These are phyloP conservation scores for Sinocyclocheilus rhinocerous DNA, from an alignment of 2,113 vertebrate genomes.

Conservation along the genomic window DNA sequence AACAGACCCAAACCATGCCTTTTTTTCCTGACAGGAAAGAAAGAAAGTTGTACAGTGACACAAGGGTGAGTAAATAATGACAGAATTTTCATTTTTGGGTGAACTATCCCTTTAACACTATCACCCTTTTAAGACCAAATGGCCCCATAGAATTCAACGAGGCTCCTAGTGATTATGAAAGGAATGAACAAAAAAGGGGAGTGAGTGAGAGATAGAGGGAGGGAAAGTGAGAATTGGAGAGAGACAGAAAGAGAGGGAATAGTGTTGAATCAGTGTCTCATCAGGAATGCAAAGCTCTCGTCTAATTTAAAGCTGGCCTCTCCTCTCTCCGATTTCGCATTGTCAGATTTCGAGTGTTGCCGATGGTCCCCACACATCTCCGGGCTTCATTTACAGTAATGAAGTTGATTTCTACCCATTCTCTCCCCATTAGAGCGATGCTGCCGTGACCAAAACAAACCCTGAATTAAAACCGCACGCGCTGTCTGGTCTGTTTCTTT, in stretches of 20 bases:
- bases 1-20: not conserved
- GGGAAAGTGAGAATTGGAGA: not conserved
- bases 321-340: constrained; percentile 12
- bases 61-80: not conserved
- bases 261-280: constrained; percentile 35
- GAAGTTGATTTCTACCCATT: constrained; percentile 34
- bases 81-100: not conserved
- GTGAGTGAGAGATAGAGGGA: constrained; percentile 15
- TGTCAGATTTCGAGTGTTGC: not conserved
- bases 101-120: constrained; percentile 44
- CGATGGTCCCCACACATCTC: constrained; percentile 26
- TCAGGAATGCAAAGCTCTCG: constrained; percentile 37
- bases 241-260: constrained; percentile 10
- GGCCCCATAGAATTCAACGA: constrained; percentile 53
- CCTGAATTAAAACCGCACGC: constrained; percentile 50
- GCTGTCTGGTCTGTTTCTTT: constrained; percentile 27
- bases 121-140: constrained; percentile 27
- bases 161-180: constrained; percentile 16
- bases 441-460: constrained; percentile 43
- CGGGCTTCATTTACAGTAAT: constrained; percentile 51
- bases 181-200: constrained; percentile 36
- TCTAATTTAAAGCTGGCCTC: constrained; percentile 46
- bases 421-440: constrained; percentile 33
- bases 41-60: not conserved
- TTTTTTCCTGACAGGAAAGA: not conserved